Evolutionary conservation across 2,797 vertebrate genomes (phyloP).

Genomic region (Hippopotamyrus pictus): DNA sequence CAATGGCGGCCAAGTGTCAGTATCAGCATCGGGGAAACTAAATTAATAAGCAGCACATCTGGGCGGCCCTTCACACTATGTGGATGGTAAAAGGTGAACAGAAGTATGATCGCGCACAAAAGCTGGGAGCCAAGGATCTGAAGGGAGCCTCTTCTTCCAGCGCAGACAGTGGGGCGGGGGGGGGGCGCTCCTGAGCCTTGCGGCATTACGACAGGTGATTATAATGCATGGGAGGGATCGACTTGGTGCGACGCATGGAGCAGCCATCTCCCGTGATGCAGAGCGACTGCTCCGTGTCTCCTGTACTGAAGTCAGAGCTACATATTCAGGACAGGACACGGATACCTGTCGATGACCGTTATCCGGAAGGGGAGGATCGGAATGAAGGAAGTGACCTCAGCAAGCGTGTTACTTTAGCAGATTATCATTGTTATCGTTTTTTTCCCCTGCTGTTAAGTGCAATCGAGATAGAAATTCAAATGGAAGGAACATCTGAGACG

Average conservation of each 20-base stretch:
- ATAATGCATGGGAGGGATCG: neutral
- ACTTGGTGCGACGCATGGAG: neutral
- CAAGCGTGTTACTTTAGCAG: neutral
- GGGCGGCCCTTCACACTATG: neutral
- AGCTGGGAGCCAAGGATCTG: neutral
- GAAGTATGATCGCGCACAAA: neutral
- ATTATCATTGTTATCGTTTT: neutral
- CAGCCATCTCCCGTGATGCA: neutral
- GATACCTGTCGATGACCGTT: neutral
- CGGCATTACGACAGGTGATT: neutral
- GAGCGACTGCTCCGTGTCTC: neutral
- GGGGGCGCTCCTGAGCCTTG: neutral
- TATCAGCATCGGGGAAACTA: neutral
- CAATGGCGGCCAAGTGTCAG: neutral
- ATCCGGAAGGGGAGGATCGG: neutral
- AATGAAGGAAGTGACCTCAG: neutral
- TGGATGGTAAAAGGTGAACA: neutral
- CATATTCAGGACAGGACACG: neutral
- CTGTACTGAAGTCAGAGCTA: neutral
- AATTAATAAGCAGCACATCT: slow-evolving; percentile 3
- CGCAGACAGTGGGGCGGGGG: neutral
- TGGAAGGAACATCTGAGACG: neutral
- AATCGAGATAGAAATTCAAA: neutral
- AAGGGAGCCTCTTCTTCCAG: neutral
- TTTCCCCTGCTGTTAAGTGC: neutral